Evolutionary conservation across 2,797 vertebrate genomes (phyloP).

Genomic region (Cephalopachus bancanus): DNA sequence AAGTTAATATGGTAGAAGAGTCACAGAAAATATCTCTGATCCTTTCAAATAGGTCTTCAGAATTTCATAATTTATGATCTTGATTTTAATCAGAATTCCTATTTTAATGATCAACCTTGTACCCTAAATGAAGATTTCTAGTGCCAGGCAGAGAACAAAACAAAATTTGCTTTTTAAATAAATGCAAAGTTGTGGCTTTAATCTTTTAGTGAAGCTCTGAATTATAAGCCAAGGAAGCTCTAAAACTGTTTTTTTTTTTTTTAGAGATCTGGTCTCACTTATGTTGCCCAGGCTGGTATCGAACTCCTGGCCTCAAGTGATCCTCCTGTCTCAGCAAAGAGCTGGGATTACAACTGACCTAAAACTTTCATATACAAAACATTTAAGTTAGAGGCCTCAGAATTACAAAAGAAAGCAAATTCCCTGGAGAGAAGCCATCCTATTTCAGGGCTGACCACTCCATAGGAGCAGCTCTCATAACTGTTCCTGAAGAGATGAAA

Average conservation of each 20-base stretch:
- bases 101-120: constrained; percentile 40
- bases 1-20: constrained; percentile 16
- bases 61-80: constrained; percentile 43
- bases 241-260: background rate
- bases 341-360: no score
- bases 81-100: constrained; percentile 57
- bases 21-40: constrained; percentile 33
- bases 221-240: constrained; percentile 8
- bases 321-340: no score
- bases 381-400: background rate
- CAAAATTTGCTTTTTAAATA: constrained; percentile 37
- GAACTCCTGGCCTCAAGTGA: no score
- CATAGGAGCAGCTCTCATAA: background rate
- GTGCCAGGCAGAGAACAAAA: constrained; percentile 50
- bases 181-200: constrained; percentile 37
- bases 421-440: background rate
- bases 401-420: background rate
- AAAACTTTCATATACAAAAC: background rate
- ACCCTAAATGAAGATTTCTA: constrained; percentile 47
- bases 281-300: no score
- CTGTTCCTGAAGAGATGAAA: background rate
- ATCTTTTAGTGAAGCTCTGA: constrained; percentile 14
- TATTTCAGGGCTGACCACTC: background rate
- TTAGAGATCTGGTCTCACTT: no score
- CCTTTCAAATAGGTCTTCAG: constrained; percentile 46